A percentile compares a stretch with the other conserved stretches of the same genome.
phyloP scores from a whole-genome alignment of 2,888 invertebrate genomes.

The Epinotia brunnichana region DNA sequence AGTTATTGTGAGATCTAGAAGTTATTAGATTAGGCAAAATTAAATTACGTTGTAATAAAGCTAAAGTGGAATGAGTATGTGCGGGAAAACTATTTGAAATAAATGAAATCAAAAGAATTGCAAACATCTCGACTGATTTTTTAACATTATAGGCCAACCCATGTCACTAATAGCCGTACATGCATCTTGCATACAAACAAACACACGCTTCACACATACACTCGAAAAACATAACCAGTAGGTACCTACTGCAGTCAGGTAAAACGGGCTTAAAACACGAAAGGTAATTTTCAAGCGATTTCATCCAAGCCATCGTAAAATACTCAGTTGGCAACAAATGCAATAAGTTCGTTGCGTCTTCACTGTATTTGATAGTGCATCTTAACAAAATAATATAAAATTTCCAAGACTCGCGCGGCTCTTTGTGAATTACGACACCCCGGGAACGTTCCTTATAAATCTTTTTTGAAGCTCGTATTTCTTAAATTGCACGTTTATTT shows the following conservation, averaged over 20 bases:
- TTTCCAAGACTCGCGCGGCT: slow-evolving; percentile 20
- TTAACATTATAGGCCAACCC: too few relatives aligned
- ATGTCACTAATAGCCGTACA: too few relatives aligned
- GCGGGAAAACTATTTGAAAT: too few relatives aligned
- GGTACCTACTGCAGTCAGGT: neutral
- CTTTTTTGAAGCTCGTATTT: slow-evolving; percentile 67
- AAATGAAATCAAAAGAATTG: too few relatives aligned
- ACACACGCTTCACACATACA: too few relatives aligned
- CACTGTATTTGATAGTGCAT: slow-evolving; percentile 34
- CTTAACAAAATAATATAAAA: slow-evolving; percentile 43
- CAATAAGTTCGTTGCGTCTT: slow-evolving; percentile 20
- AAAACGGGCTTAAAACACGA: neutral
- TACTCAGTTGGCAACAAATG: slow-evolving; percentile 11
- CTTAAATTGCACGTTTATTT: slow-evolving; percentile 64
- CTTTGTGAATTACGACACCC: slow-evolving; percentile 61
- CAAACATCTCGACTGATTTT: too few relatives aligned
- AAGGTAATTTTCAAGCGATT: slow-evolving; percentile 3
- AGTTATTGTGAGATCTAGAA: too few relatives aligned
- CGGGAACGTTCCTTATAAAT: slow-evolving; percentile 59
- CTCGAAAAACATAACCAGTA: too few relatives aligned
- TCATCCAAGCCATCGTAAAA: neutral
- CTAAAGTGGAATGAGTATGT: too few relatives aligned
- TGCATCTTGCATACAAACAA: too few relatives aligned
- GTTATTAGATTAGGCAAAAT: too few relatives aligned
- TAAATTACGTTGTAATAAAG: too few relatives aligned